These are phyloP conservation scores for Lepeophtheirus nordmannii DNA, from an alignment of 2,888 invertebrate genomes.

Conservation along the genomic window DNA sequence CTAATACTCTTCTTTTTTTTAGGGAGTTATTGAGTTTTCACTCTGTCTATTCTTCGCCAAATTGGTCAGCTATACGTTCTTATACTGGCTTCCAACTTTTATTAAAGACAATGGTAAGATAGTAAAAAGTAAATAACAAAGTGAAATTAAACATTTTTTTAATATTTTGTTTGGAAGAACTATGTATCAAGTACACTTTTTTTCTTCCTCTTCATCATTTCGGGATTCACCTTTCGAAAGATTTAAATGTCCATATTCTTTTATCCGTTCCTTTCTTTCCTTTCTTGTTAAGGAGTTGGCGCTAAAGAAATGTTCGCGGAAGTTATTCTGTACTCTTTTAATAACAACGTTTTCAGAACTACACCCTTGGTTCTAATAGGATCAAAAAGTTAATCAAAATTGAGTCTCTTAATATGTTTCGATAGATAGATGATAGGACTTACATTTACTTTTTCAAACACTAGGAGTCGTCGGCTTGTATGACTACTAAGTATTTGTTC, in stretches of 20 bases:
- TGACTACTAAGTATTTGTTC: constrained; percentile 71
- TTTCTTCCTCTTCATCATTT: neutral
- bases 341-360: too few species aligned
- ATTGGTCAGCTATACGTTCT: constrained; percentile 87
- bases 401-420: too few species aligned
- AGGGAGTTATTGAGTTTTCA: constrained; percentile 82
- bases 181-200: too few species aligned
- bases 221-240: neutral
- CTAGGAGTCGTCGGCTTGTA: constrained; percentile 65
- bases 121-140: constrained; percentile 25
- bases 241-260: constrained; percentile 22
- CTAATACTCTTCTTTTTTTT: constrained; percentile 23
- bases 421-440: neutral
- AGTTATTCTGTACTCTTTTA: neutral
- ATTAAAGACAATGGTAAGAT: constrained; percentile 64
- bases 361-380: too few species aligned
- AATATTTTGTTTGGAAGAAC: neutral
- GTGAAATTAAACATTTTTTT: neutral
- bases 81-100: constrained; percentile 87
- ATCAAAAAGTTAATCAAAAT: too few species aligned
- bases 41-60: constrained; percentile 87
- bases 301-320: neutral
- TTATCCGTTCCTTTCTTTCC: constrained; percentile 22
- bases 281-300: constrained; percentile 1
- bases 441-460: constrained; percentile 59